Evolutionary conservation across 2,888 invertebrate genomes (phyloP).

Genomic region (Nomada fucata): DNA sequence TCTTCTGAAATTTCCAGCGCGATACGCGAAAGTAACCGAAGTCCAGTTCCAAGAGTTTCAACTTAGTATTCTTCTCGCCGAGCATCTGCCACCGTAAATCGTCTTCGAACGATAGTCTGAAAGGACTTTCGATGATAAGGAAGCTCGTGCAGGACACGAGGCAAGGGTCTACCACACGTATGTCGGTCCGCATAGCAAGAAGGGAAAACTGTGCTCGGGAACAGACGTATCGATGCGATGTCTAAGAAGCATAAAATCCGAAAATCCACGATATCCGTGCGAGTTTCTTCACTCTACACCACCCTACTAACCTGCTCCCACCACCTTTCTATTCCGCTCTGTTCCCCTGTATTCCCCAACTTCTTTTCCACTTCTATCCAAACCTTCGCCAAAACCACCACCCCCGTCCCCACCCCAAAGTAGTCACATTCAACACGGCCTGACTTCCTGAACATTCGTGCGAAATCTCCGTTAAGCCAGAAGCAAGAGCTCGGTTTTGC

Average conservation of each 20-base stretch:
- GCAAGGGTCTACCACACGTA: constrained; percentile 19
- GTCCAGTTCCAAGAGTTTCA: constrained; percentile 13
- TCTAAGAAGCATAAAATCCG: constrained; percentile 76
- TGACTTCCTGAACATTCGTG: constrained; percentile 69
- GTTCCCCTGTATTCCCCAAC: constrained; percentile 10
- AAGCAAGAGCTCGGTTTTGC: constrained; percentile 48
- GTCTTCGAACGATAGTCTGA: constrained; percentile 59
- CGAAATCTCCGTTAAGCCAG: constrained; percentile 72
- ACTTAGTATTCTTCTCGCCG: constrained; percentile 24
- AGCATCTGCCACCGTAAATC: constrained; percentile 62
- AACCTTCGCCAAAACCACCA: not conserved
- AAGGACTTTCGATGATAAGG: constrained; percentile 65
- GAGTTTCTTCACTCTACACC: constrained; percentile 61
- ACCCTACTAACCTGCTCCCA: constrained; percentile 8
- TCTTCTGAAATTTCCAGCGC: not conserved
- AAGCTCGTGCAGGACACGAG: constrained; percentile 54
- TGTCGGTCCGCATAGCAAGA: constrained; percentile 40
- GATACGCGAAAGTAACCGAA: not conserved
- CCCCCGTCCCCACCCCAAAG: not conserved
- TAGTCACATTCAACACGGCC: constrained; percentile 14
- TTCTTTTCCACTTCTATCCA: constrained; percentile 35
- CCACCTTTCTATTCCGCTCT: constrained; percentile 15
- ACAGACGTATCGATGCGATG: constrained; percentile 53
- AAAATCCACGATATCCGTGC: constrained; percentile 77
- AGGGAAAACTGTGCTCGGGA: constrained; percentile 31